phyloP scores from a whole-genome alignment of 2,888 invertebrate species.

The Scaptomyza tumidula region DNA sequence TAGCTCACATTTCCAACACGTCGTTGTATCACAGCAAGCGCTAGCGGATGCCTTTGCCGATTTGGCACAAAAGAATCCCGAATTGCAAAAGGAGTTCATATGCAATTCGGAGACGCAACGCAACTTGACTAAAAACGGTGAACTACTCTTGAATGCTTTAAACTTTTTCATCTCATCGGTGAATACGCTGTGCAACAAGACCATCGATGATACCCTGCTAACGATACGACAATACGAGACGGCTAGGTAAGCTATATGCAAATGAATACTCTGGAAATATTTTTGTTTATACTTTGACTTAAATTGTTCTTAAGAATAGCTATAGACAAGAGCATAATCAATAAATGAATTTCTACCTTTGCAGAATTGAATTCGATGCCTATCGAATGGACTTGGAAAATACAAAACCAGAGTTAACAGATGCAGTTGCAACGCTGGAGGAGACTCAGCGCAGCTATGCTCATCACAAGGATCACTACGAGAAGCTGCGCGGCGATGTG shows the following conservation, averaged over 20 bases:
- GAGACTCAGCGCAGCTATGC: conserved; percentile 93
- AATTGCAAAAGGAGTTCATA: conserved; percentile 96
- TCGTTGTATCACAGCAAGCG: conserved; percentile 93
- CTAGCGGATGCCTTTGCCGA: conserved; percentile 97
- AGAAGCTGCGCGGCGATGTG: conserved; percentile 96
- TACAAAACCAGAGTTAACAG: conserved; percentile 86
- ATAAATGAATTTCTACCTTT: not conserved
- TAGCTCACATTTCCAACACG: conserved; percentile 94
- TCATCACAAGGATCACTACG: conserved; percentile 94
- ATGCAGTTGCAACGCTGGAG: conserved; percentile 89
- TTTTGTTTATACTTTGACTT: not conserved
- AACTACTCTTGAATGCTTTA: conserved; percentile 94
- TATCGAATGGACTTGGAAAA: conserved; percentile 97
- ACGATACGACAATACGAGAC: conserved; percentile 87
- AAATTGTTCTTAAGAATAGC: too few species aligned
- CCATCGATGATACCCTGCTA: conserved; percentile 96
- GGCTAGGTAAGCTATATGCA: conserved; percentile 84
- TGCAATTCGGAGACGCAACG: conserved; percentile 98
- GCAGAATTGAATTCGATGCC: conserved; percentile 97
- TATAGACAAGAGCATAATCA: not conserved
- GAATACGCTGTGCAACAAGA: conserved; percentile 97
- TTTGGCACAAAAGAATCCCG: conserved; percentile 97
- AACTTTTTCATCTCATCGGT: conserved; percentile 98
- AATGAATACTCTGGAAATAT: not conserved
- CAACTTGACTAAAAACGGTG: conserved; percentile 96